Evolutionary conservation across 2,797 vertebrate genomes (phyloP).

Genomic region (Typhlichthys subterraneus): DNA sequence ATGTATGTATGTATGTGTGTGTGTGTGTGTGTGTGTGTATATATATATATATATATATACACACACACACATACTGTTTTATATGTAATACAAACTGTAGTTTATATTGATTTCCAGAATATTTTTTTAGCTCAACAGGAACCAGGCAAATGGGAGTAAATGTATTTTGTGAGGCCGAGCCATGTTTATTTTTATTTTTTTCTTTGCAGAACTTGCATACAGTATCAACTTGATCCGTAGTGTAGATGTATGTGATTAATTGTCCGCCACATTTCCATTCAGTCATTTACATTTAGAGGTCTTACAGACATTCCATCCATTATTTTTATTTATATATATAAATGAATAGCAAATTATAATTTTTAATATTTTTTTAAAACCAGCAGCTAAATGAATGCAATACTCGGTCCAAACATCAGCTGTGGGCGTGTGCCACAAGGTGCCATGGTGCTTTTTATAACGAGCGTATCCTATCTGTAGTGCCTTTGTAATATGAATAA

Average conservation of each 20-base stretch:
- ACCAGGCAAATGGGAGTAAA: too few relatives aligned
- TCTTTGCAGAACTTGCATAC: background rate
- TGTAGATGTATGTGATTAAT: constrained; percentile 10
- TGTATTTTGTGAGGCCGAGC: too few relatives aligned
- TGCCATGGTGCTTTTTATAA: constrained; percentile 30
- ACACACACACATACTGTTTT: background rate
- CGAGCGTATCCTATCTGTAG: constrained; percentile 43
- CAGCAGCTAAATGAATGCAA: constrained; percentile 1
- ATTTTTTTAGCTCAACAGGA: background rate
- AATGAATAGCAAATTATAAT: background rate
- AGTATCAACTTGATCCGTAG: background rate
- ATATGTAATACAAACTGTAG: background rate
- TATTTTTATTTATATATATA: constrained; percentile 36
- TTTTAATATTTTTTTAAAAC: constrained; percentile 15
- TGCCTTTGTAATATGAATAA: constrained; percentile 57
- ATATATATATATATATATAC: too few relatives aligned
- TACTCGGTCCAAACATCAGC: background rate
- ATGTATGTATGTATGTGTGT: too few relatives aligned
- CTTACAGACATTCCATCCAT: background rate
- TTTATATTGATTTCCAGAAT: background rate
- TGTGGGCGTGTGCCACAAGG: background rate
- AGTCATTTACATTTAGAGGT: constrained; percentile 17
- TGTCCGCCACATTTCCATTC: constrained; percentile 5
- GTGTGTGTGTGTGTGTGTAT: too few relatives aligned
- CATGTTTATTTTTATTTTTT: too few relatives aligned